Evolutionary conservation across 2,797 vertebrate genomes (phyloP).

Genomic region (Phrynocephalus guinanensis): DNA sequence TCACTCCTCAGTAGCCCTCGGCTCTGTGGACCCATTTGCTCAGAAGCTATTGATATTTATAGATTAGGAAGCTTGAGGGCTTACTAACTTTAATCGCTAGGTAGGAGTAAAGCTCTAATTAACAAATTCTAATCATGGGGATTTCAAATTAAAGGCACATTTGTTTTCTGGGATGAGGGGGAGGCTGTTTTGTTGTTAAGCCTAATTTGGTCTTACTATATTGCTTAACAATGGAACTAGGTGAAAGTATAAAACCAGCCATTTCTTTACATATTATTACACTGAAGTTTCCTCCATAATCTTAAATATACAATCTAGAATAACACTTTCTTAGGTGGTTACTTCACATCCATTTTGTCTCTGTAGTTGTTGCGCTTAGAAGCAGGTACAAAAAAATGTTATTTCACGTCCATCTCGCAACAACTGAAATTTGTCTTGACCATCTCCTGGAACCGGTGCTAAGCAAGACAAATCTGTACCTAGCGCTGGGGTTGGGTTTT

Average conservation of each 20-base stretch:
- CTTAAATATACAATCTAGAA: neutral
- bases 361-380: too few species aligned
- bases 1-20: neutral
- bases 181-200: neutral
- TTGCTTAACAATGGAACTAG: neutral
- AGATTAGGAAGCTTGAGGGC: neutral
- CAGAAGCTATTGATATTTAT: neutral
- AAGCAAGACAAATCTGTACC: too few species aligned
- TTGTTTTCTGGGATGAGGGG: neutral
- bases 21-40: neutral
- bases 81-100: neutral
- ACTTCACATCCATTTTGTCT: too few species aligned
- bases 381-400: too few species aligned
- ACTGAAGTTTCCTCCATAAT: neutral
- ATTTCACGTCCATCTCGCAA: too few species aligned
- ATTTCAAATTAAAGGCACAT: neutral
- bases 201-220: neutral
- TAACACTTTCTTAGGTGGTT: too few species aligned
- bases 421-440: too few species aligned
- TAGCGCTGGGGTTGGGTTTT: too few species aligned
- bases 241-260: neutral
- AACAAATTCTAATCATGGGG: slow-evolving; percentile 8
- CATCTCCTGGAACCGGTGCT: too few species aligned
- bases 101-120: neutral
- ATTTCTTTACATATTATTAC: neutral